A percentile compares a stretch with the other conserved stretches of the same genome.
Evolutionary conservation across 1,140 invertebrate species (phyloP).

Genomic region (Trachymyrmex septentrionalis): DNA sequence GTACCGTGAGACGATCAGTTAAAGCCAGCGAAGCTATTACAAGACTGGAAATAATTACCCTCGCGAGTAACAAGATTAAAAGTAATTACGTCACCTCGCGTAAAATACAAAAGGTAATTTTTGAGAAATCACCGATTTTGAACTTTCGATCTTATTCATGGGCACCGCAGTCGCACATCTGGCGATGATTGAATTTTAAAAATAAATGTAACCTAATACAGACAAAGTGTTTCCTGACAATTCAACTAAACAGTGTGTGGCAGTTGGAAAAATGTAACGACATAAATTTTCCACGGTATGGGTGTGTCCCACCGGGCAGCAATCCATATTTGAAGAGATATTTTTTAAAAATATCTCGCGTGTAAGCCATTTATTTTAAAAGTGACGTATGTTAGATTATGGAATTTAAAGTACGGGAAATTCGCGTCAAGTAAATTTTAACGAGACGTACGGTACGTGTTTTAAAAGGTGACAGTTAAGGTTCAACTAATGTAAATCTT

Average conservation of each 20-base stretch:
- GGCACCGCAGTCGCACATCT: background rate
- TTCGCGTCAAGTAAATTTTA: conserved; percentile 2
- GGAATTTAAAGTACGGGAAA: conserved; percentile 13
- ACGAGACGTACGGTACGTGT: background rate
- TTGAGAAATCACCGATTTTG: background rate
- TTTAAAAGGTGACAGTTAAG: conserved; percentile 2
- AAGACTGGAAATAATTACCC: conserved; percentile 3
- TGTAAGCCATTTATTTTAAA: conserved; percentile 15
- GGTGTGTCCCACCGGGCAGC: background rate
- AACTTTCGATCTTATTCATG: background rate
- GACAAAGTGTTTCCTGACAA: background rate
- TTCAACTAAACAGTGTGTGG: conserved; percentile 5
- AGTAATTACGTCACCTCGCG: conserved; percentile 13
- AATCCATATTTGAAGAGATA: conserved; percentile 36
- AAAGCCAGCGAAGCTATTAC: conserved; percentile 23
- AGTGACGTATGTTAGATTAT: conserved; percentile 33
- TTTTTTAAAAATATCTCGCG: conserved; percentile 18
- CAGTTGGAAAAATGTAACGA: conserved; percentile 14
- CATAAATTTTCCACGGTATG: conserved; percentile 13
- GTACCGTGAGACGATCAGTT: conserved; percentile 24
- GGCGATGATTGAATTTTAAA: conserved; percentile 16
- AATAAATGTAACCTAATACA: conserved; percentile 5
- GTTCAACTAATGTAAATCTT: background rate
- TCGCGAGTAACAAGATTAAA: background rate
- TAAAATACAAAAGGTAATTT: background rate